A percentile compares a stretch with the other conserved stretches of the same genome.
Conservation (phyloP, 2,888 invertebrate genomes). For the Caenorhabditis sp. region DNA sequence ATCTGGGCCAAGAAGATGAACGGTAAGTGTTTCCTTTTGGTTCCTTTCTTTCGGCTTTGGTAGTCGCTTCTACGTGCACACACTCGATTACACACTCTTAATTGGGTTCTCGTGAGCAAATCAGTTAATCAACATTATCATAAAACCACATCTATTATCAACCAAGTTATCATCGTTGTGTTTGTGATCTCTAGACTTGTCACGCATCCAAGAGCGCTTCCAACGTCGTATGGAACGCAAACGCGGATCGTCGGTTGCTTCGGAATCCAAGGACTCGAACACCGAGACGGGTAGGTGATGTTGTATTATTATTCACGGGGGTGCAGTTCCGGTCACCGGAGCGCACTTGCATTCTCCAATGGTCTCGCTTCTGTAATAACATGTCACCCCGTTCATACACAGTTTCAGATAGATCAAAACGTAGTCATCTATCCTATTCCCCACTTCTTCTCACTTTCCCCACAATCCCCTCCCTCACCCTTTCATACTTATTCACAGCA, state of each 20-base stretch:
- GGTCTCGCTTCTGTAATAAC: slow-evolving; percentile 53
- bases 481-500: slow-evolving; percentile 60
- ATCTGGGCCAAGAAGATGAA: slow-evolving; percentile 85
- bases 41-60: slow-evolving; percentile 1
- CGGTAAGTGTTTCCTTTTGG: slow-evolving; percentile 72
- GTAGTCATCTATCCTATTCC: slow-evolving; percentile 19
- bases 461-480: slow-evolving; percentile 31
- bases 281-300: slow-evolving; percentile 65
- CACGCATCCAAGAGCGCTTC: slow-evolving; percentile 83
- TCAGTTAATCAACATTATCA: slow-evolving; percentile 25
- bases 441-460: slow-evolving; percentile 16
- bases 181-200: slow-evolving; percentile 78
- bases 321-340: background rate
- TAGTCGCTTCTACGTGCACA: slow-evolving; percentile 47
- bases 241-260: slow-evolving; percentile 71
- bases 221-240: slow-evolving; percentile 82
- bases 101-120: slow-evolving; percentile 27
- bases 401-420: slow-evolving; percentile 29
- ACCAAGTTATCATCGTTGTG: slow-evolving; percentile 63
- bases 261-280: slow-evolving; percentile 68
- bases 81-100: slow-evolving; percentile 9
- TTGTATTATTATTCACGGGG: slow-evolving; percentile 45
- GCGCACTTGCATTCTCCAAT: slow-evolving; percentile 17
- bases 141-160: slow-evolving; percentile 43
- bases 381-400: slow-evolving; percentile 22